Percentiles rank a stretch among this genome's conserved stretches.
Evolutionary conservation across 2,888 invertebrate species (phyloP).

Genomic region (Craniophora ligustri): DNA sequence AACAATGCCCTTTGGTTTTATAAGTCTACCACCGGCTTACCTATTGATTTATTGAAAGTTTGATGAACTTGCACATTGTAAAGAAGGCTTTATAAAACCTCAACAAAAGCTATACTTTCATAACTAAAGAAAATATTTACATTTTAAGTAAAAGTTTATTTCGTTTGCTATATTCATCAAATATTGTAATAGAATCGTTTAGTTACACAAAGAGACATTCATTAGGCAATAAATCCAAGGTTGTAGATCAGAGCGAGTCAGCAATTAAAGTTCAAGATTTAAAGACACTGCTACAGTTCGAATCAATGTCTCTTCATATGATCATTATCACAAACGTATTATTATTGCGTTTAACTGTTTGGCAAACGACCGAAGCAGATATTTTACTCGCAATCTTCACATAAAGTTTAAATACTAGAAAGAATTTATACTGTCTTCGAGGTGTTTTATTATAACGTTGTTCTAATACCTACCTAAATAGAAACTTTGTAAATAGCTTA

Average conservation of each 20-base stretch:
- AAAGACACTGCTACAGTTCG: constrained; percentile 40
- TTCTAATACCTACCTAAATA: not conserved
- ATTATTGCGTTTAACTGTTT: constrained; percentile 51
- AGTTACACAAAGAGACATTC: constrained; percentile 47
- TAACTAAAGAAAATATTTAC: too few species aligned
- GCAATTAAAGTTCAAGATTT: constrained; percentile 63
- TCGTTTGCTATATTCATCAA: too few species aligned
- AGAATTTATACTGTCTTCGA: not conserved
- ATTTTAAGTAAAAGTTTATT: too few species aligned
- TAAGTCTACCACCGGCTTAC: not conserved
- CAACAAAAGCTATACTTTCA: too few species aligned
- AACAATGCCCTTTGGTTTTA: not conserved
- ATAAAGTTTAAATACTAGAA: not conserved
- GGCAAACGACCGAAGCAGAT: constrained; percentile 45
- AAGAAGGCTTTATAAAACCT: constrained; percentile 23
- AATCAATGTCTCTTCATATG: constrained; percentile 44
- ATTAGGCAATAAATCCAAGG: constrained; percentile 56
- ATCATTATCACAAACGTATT: constrained; percentile 56
- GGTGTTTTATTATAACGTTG: not conserved
- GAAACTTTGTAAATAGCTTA: too few species aligned
- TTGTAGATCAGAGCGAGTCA: constrained; percentile 54
- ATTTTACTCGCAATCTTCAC: constrained; percentile 13
- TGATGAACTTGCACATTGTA: constrained; percentile 14
- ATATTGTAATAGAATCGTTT: constrained; percentile 12
- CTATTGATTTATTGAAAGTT: constrained; percentile 38